A percentile compares a stretch with the other conserved stretches of the same genome.
Conservation (phyloP, 2,888 invertebrate genomes). For the Tanytarsus gracilentus region DNA sequence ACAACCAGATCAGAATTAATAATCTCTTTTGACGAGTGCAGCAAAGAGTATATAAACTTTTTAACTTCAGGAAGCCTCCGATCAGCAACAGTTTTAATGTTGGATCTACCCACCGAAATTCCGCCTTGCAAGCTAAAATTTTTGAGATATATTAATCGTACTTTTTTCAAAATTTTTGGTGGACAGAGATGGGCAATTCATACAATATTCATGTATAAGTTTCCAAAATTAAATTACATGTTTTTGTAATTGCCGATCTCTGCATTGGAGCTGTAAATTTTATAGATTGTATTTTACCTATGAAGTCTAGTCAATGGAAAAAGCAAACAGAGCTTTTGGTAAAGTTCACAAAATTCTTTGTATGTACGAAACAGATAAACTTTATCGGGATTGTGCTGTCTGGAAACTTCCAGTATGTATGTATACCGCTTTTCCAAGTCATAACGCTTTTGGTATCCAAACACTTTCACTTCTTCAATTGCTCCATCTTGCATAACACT, state of each 20-base stretch:
- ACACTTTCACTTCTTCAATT: slow-evolving; percentile 72
- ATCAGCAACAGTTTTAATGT: slow-evolving; percentile 91
- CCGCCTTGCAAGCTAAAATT: slow-evolving; percentile 63
- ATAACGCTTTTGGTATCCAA: slow-evolving; percentile 88
- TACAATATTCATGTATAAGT: too few relatives aligned
- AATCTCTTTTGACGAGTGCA: slow-evolving; percentile 84
- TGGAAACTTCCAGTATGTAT: slow-evolving; percentile 72
- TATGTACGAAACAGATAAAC: slow-evolving; percentile 87
- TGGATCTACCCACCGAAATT: slow-evolving; percentile 80
- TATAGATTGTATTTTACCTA: slow-evolving; percentile 51
- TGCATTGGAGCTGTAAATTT: slow-evolving; percentile 11
- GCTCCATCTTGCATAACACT: slow-evolving; percentile 86
- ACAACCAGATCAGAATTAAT: slow-evolving; percentile 93
- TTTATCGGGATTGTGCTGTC: slow-evolving; percentile 78
- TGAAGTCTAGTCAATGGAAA: slow-evolving; percentile 87
- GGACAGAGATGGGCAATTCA: too few relatives aligned
- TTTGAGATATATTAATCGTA: too few relatives aligned
- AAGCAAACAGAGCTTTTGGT: slow-evolving; percentile 84
- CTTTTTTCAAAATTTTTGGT: too few relatives aligned
- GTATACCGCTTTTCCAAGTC: slow-evolving; percentile 98
- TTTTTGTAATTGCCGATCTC: too few relatives aligned
- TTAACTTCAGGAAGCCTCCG: slow-evolving; percentile 83
- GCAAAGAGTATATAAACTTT: slow-evolving; percentile 76
- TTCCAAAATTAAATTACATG: too few relatives aligned
- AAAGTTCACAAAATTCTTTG: slow-evolving; percentile 93